Evolutionary conservation across 64 coral and sea anemone genomes (phyloP), one percentile per base, ranked within the genome.

Genomic region (Pachyseris speciosa): DNA sequence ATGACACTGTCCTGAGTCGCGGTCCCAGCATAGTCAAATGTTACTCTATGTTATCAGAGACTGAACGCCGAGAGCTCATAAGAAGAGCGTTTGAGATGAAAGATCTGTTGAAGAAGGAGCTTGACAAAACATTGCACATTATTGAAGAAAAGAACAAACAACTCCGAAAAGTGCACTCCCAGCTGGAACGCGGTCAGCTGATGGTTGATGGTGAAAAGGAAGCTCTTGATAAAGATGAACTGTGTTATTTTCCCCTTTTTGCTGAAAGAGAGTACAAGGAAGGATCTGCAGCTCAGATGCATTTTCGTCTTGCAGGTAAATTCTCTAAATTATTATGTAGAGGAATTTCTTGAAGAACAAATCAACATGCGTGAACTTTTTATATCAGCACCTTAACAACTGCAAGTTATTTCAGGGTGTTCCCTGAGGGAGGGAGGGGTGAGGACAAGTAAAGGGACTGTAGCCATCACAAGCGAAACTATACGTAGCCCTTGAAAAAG

Each of bases 81-180:
- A 67, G 94, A 22, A 69, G 89, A 30, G 94, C 94, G n/a, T 96
- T 96, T 92, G 94, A 96, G 42, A 77, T 96, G n/a, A 96, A 96
- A 69, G 86, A 96, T 50, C 40, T 96, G 12, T 59, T 96, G 22
- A 96, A 92, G 39, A 91, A 92, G 27, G 94, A 96, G 67, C 84
- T 96, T 0, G 68, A 96, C 9, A 64, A 91, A 76, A 88, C 94
- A 19, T 49, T 87, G 7, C 53, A 52, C 49, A 81, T 96, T 66
- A 96, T 96, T 83, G 94, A 74, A 32, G 84, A 96, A 55, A 96
- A 96, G 44, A 96, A 96, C 75, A 92, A 70, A 61, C 84, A 87
- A 22, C 69, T 96, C 15, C 72, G 67, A 72, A 80, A 57, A 75
- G 89, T 92, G 37, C 89, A 92, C 42, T 80, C 50, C 9, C 84